Evolutionary conservation across 2,888 invertebrate genomes (phyloP), one percentile per base, ranked within the genome.

Genomic region (Brachylomia viminalis): DNA sequence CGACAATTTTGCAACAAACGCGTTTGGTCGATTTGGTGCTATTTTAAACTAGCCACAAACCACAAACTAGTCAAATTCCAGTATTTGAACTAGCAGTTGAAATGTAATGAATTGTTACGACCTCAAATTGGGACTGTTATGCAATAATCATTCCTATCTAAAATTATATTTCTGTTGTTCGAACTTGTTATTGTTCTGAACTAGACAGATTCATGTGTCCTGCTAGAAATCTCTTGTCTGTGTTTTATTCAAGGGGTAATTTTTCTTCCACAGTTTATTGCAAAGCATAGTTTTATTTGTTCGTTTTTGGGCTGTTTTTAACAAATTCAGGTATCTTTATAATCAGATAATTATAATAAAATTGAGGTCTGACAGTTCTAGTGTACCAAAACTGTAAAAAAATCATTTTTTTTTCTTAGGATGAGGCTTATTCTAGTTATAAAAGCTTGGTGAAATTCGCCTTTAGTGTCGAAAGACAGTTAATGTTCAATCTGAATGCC

Each of bases 401-500:
- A 38, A 6, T 38, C 38, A 38, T 6, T 6, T 6, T 38, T 38
- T 38, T 6, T 38, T 5, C 38, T 38, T 38, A 38, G 5, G 38
- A 38, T 38, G 7, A 38, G 38, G 38, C 38, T 38, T 38, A 38
- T 38, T 38, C 38, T 38, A 5, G 38, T 5, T 38, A 38, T 38
- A 38, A 38, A 38, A 38, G 38, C 7, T 38, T 38, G 38, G 38
- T 38, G 38, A 38, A 38, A 38, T 38, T 38, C 38, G 38, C 38
- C 38, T 23, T 52, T 56, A 52, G n/a, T 47, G 42, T 56, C 2
- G 27, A 38, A 62, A 56, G 13, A 33, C 42, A 38, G 49, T n/a
- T 45, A 72, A 42, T 58, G 15, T 65, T 71, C 59, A 30, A 75
- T 52, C 23, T 68, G 52, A 23, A 71, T 38, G 38, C 30, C 66